Conservation (phyloP, 2,113 vertebrate genomes). For the Raja brachyura region DNA sequence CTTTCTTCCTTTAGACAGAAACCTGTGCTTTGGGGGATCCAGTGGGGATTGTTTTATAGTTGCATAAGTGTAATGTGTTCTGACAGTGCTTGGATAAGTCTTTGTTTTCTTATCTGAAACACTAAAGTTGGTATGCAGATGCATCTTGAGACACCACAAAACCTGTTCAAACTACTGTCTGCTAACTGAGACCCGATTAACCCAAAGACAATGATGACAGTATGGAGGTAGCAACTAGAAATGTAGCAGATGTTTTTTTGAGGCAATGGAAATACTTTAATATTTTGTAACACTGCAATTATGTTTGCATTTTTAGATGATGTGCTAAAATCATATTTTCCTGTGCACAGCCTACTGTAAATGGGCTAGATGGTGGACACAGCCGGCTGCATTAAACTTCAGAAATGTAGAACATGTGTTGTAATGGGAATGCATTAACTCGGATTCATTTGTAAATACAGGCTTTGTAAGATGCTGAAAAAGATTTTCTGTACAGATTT, state of each 20-base stretch:
- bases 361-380: background rate
- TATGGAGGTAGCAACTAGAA: background rate
- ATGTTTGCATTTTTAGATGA: background rate
- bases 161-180: background rate
- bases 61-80: background rate
- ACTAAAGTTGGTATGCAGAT: background rate
- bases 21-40: background rate
- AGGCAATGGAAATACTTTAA: background rate
- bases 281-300: background rate
- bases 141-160: background rate
- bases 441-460: slow-evolving; percentile 32
- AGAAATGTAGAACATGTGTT: slow-evolving; percentile 30
- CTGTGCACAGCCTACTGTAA: background rate
- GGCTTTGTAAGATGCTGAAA: slow-evolving; percentile 36
- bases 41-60: background rate
- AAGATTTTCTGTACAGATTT: slow-evolving; percentile 25
- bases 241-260: background rate
- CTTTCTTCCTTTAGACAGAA: background rate
- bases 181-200: background rate
- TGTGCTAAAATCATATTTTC: background rate
- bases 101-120: background rate
- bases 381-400: background rate
- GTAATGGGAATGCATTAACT: slow-evolving; percentile 23
- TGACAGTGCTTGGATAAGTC: background rate
- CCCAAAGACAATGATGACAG: background rate